Evolutionary conservation across 2,888 invertebrate species (phyloP).

Genomic region (Lasioglossum calceatum): DNA sequence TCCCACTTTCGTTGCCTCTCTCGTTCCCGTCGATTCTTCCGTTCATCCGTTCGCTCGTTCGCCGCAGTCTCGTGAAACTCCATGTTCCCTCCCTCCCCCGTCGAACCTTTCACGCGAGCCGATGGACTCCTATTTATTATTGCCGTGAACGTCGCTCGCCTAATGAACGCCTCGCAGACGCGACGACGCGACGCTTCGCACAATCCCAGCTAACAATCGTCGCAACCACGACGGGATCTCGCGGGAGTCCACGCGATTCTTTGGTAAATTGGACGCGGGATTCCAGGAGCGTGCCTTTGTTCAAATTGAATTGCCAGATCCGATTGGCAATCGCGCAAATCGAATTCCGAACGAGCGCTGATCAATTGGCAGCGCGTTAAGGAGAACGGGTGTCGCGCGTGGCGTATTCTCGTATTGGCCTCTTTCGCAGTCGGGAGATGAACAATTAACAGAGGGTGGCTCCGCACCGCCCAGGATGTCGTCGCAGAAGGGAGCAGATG

Average conservation of each 20-base stretch:
- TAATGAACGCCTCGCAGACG: constrained; percentile 64
- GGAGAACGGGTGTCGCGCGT: constrained; percentile 60
- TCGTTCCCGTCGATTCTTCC: constrained; percentile 56
- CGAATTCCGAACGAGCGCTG: constrained; percentile 70
- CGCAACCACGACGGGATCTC: not conserved
- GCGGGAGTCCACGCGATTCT: not conserved
- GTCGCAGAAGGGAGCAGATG: constrained; percentile 69
- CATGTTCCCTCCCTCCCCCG: constrained; percentile 61
- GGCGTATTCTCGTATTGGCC: constrained; percentile 72
- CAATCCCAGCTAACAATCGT: not conserved
- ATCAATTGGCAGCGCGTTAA: constrained; percentile 73
- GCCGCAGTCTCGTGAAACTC: constrained; percentile 61
- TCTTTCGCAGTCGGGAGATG: constrained; percentile 81
- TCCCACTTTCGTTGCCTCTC: constrained; percentile 64
- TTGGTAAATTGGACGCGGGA: not conserved
- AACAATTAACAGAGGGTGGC: constrained; percentile 83
- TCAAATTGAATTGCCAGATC: constrained; percentile 72
- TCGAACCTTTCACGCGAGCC: constrained; percentile 75
- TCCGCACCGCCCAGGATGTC: constrained; percentile 80
- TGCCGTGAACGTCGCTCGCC: constrained; percentile 59
- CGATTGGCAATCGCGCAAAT: constrained; percentile 82
- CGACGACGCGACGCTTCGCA: constrained; percentile 31
- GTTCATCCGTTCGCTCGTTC: constrained; percentile 45
- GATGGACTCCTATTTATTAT: constrained; percentile 75
- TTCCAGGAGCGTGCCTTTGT: constrained; percentile 12